These are phyloP conservation scores for Diceros bicornis DNA, from an alignment of 2,797 vertebrate species.

Conservation along the genomic window DNA sequence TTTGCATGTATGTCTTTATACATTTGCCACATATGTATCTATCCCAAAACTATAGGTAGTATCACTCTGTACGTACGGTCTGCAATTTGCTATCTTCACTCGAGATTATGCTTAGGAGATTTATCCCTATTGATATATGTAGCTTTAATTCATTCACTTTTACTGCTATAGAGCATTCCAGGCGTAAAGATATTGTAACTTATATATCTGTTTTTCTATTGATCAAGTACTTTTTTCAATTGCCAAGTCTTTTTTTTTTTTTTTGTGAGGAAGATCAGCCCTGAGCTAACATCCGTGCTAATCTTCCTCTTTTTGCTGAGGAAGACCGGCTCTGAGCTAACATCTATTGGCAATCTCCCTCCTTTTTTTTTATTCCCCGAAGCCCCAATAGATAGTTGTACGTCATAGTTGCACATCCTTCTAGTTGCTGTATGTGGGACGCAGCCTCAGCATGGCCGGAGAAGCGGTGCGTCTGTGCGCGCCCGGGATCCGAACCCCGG, in stretches of 20 bases:
- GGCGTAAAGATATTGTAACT: not conserved
- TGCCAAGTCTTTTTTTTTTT: not conserved
- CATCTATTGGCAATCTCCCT: too few species aligned
- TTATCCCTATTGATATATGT: not conserved
- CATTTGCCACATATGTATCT: slow-evolving; percentile 10
- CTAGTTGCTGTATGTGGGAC: too few species aligned
- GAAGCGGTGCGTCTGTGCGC: too few species aligned
- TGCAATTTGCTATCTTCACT: not conserved
- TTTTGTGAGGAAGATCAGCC: too few species aligned
- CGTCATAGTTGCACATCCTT: too few species aligned
- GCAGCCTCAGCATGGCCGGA: too few species aligned
- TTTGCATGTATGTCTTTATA: slow-evolving; percentile 21
- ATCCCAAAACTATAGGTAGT: not conserved
- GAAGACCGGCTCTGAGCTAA: too few species aligned
- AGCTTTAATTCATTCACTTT: slow-evolving; percentile 59
- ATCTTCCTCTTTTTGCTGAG: too few species aligned
- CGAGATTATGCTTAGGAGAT: slow-evolving; percentile 12
- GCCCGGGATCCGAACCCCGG: too few species aligned
- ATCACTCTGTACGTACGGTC: not conserved
- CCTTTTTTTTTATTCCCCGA: too few species aligned
- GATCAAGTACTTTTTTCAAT: not conserved
- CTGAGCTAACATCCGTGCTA: too few species aligned
- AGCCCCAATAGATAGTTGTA: too few species aligned
- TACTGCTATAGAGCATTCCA: not conserved
- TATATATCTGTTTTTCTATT: slow-evolving; percentile 7